Percentiles rank a stretch among this genome's conserved stretches.
These are phyloP conservation scores for Agelas oroides DNA, from an alignment of 37 sponge, comb jelly and placozoan species.

Conservation along the genomic window DNA sequence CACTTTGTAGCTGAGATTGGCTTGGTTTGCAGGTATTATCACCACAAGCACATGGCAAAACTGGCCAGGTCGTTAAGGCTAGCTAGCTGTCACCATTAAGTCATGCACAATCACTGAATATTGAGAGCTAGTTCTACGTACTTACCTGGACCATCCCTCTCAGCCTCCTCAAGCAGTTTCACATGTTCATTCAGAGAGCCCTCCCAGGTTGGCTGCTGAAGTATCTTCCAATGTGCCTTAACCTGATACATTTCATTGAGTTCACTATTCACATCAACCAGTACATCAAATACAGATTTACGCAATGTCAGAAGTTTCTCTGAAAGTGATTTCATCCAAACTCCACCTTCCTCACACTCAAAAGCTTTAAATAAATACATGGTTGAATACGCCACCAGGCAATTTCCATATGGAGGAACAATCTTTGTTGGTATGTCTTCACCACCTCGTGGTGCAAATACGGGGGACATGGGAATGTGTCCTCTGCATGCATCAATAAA, in stretches of 20 bases:
- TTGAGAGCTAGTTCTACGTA: too few species aligned
- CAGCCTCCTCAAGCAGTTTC: too few species aligned
- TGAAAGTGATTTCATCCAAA: conserved; percentile 42
- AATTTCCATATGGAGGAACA: conserved; percentile 39
- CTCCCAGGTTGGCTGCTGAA: too few species aligned
- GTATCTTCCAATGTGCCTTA: too few species aligned
- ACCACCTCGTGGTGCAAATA: not conserved
- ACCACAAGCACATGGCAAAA: too few species aligned
- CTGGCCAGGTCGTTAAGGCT: too few species aligned
- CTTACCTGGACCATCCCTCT: too few species aligned
- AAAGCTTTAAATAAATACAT: conserved; percentile 5
- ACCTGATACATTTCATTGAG: conserved; percentile 9
- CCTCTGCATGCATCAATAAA: conserved; percentile 32
- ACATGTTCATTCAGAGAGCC: too few species aligned
- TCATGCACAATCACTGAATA: too few species aligned
- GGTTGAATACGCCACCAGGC: conserved; percentile 48
- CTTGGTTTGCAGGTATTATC: too few species aligned
- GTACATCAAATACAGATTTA: not conserved
- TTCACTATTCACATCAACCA: conserved; percentile 22
- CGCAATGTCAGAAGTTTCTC: not conserved
- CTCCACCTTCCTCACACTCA: conserved; percentile 32
- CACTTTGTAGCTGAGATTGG: too few species aligned
- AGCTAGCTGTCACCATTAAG: too few species aligned
- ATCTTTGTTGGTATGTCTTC: not conserved
- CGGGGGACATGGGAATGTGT: not conserved